A percentile compares a stretch with the other conserved stretches of the same genome.
phyloP scores from a whole-genome alignment of 2,888 invertebrate genomes.

The Philaethria dido region DNA sequence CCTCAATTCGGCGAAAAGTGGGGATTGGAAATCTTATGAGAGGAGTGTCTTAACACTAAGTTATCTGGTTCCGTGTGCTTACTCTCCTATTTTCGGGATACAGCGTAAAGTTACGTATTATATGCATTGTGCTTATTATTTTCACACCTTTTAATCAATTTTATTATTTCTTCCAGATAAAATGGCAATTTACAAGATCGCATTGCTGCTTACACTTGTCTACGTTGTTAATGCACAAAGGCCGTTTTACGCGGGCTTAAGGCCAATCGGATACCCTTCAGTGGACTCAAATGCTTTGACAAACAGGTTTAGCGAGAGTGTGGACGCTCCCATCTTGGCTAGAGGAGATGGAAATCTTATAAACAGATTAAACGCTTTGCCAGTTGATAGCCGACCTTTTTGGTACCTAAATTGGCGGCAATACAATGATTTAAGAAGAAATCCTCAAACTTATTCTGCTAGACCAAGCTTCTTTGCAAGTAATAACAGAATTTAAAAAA shows the following conservation, averaged over 20 bases:
- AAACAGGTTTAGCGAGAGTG: slow-evolving; percentile 77
- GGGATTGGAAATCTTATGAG: too few species aligned
- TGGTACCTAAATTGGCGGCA: slow-evolving; percentile 87
- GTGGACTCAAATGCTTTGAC: slow-evolving; percentile 62
- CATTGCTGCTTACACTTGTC: slow-evolving; percentile 31
- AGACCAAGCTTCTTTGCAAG: slow-evolving; percentile 60
- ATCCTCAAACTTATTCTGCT: slow-evolving; percentile 62
- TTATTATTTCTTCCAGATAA: slow-evolving; percentile 34
- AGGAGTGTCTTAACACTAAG: too few species aligned
- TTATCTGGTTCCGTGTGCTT: too few species aligned
- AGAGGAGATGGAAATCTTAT: slow-evolving; percentile 47
- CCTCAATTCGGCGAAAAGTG: too few species aligned
- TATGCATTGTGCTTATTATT: too few species aligned
- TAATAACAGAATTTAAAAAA: not conserved
- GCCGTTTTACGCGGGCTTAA: slow-evolving; percentile 85
- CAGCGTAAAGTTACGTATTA: too few species aligned
- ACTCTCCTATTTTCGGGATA: too few species aligned
- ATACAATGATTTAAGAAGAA: slow-evolving; percentile 81
- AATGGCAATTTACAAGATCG: slow-evolving; percentile 42
- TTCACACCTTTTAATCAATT: too few species aligned
- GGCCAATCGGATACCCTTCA: slow-evolving; percentile 85
- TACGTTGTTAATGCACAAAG: slow-evolving; percentile 75
- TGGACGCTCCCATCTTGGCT: slow-evolving; percentile 82
- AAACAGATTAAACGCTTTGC: slow-evolving; percentile 35
- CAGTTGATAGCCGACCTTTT: slow-evolving; percentile 58